Evolutionary conservation across 2,888 invertebrate species (phyloP).

Genomic region (Heliconius cydno): DNA sequence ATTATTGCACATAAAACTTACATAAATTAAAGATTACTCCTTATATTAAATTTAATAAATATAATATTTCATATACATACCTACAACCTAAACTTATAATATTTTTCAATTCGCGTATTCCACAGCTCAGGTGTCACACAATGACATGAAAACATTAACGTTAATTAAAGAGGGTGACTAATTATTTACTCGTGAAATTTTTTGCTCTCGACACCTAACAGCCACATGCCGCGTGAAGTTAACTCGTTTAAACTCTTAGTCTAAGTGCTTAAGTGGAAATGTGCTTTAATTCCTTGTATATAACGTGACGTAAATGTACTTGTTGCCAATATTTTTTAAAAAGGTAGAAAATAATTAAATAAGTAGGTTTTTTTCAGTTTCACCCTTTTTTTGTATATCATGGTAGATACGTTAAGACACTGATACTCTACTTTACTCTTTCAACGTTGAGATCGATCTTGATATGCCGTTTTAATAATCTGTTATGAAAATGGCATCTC

Average conservation of each 20-base stretch:
- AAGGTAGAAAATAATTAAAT: neutral
- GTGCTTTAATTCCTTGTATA: conserved; percentile 17
- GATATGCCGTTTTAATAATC: no score
- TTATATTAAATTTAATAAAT: neutral
- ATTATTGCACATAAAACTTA: no score
- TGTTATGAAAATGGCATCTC: no score
- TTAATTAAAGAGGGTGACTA: conserved; percentile 16
- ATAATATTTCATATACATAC: neutral
- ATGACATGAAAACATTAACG: conserved; percentile 14
- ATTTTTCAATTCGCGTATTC: neutral
- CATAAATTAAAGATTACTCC: no score
- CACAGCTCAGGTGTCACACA: neutral
- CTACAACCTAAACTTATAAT: neutral
- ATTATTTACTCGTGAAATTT: conserved; percentile 8
- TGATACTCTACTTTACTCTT: no score
- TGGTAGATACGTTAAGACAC: no score
- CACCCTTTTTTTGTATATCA: no score
- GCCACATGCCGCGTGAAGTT: conserved; percentile 26
- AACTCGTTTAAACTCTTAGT: conserved; percentile 30
- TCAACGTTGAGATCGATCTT: no score
- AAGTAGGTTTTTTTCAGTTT: no score
- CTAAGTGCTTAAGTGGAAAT: conserved; percentile 26
- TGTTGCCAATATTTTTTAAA: neutral
- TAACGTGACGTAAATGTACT: conserved; percentile 2
- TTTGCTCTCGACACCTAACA: conserved; percentile 19